Conservation (phyloP, 2,797 vertebrate genomes). For the Brotula barbata region DNA sequence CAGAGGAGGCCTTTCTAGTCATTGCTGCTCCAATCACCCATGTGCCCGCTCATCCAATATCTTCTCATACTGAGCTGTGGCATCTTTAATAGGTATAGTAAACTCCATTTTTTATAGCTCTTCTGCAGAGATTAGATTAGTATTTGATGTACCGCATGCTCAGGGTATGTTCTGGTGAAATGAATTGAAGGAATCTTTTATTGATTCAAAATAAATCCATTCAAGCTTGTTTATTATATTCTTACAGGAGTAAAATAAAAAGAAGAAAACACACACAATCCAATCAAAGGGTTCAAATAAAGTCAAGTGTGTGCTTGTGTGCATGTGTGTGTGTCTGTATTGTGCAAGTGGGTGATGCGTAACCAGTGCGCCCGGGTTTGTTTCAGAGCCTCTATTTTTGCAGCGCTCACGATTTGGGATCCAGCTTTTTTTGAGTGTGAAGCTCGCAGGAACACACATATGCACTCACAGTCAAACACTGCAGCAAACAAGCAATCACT, state of each 20-base stretch:
- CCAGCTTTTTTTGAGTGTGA: slow-evolving; percentile 6
- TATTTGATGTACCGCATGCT: slow-evolving; percentile 54
- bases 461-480: not conserved
- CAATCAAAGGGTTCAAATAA: not conserved
- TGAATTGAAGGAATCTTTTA: slow-evolving; percentile 41
- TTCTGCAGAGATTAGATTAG: slow-evolving; percentile 45
- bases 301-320: not conserved
- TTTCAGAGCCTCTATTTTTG: slow-evolving; percentile 9
- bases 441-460: slow-evolving; percentile 11
- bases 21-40: slow-evolving; percentile 47
- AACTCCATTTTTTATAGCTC: slow-evolving; percentile 46
- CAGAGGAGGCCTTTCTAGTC: slow-evolving; percentile 30
- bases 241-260: slow-evolving; percentile 37
- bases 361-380: not conserved
- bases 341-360: slow-evolving; percentile 9
- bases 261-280: slow-evolving; percentile 26
- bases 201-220: slow-evolving; percentile 50
- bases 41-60: slow-evolving; percentile 45
- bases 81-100: slow-evolving; percentile 52
- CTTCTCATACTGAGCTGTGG: slow-evolving; percentile 43
- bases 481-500: slow-evolving; percentile 30
- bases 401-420: not conserved
- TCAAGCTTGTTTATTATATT: slow-evolving; percentile 48
- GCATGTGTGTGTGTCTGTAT: slow-evolving; percentile 1
- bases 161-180: slow-evolving; percentile 18